Evolutionary conservation across 2,113 vertebrate species (phyloP), one percentile per base, ranked within the genome.

Genomic region (Ceyx cyanopectus): DNA sequence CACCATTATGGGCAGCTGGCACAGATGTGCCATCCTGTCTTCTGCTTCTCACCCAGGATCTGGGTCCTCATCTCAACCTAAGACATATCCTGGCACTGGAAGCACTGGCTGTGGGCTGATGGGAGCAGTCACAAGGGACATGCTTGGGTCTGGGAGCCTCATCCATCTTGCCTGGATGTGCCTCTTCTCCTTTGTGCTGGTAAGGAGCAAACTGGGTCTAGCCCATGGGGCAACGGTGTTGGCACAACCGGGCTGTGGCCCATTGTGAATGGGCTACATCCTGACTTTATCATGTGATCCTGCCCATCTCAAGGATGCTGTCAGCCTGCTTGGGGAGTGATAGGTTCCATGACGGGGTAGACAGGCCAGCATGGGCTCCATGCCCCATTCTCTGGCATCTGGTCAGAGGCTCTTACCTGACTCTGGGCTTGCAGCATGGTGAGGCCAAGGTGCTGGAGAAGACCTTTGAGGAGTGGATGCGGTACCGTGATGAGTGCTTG

Each of bases 381-480:
- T 65, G 62, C 26, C 61, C 37, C 10, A 4, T 24, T 41, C 10
- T 21, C 8, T 3, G 7, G 56, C 21, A 2, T 21, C 29, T 3
- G 3, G 48, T 9, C 0, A 0, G 22, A 2, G 34, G 32, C 56
- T 72, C 83, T 95, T 85, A 96, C 3, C 45, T 5, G 0, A 26
- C 40, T 37, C 50, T 70, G 73, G 24, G 20, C 65, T 74, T 62
- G 67, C 93, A 97, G 97, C 75, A 45, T 1, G 21, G 92, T 0
- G 65, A 75, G 30, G 94, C 97, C 22, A 98, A 97, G 66, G 97
- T 98, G 65, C 91, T 98, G 48, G 98, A 98, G 93, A 98, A 98
- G 77, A 98, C 98, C 5, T 98, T 98, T 5, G 95, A 89, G 56
- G 98, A 98, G 79, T 98, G 98, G 98, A 54, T 98, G 82, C 95